Evolutionary conservation across 2,888 invertebrate species (phyloP), one percentile per base, ranked within the genome.

Genomic region (Agonopterix alstromeriana): DNA sequence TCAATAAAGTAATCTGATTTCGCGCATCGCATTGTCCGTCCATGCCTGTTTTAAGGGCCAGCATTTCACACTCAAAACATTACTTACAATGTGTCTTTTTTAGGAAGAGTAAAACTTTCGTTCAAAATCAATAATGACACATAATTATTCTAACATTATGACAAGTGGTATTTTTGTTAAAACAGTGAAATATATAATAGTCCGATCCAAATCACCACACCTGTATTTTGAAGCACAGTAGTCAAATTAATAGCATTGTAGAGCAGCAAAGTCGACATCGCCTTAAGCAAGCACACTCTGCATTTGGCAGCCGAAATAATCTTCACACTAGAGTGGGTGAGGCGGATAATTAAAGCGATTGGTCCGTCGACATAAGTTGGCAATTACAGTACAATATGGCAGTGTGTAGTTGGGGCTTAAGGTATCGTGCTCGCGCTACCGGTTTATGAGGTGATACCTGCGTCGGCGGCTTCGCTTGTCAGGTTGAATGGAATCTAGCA

Each of bases 1-100:
- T 72, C 73, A 80, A 75, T 79, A 79, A 76, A 75, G 77, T 83
- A 82, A 82, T 80, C 80, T 72, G 80, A 82, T 82, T 81, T 72
- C 71, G 72, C 71, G 70, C 70, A 72, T 75, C 74, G 71, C 67
- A 77, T 77, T 78, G 73, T 73, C 73, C 70, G 68, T 61, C 60
- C 64, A 57, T 61, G 57, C 51, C 53, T 53, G 57, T 52, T 58
- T 59, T 59, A 57, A 61, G 49, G 17, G 41, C 5, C 27, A 27
- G 27, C 7, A 7, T 27, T 27, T 27, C 27, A 27, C 27, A 27
- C 7, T 27, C 0, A 5, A 5, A 27, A 27, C 27, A 5, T 5
- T 27, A 27, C 27, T 1, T 27, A 27, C 27, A 27, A 27, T 27
- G 27, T 27, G 27, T 27, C 7, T 3, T 27, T 27, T 27, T 27